Percentiles rank a stretch among this genome's conserved stretches.
Evolutionary conservation across 2,888 invertebrate genomes (phyloP).

Genomic region (Nebria salina): DNA sequence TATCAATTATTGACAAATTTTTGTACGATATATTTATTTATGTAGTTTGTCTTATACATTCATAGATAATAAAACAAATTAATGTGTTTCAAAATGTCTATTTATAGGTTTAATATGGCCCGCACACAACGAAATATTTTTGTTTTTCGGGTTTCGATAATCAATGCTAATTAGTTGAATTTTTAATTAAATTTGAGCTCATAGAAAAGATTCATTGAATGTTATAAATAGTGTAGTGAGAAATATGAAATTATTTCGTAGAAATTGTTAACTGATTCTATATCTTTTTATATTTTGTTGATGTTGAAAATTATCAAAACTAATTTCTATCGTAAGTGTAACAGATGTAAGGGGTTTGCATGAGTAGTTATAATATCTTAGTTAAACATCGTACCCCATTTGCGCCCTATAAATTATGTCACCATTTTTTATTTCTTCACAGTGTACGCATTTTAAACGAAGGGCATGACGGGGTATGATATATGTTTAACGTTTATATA

Average conservation of each 20-base stretch:
- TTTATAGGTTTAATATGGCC: no score
- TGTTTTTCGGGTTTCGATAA: no score
- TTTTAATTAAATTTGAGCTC: no score
- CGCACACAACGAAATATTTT: no score
- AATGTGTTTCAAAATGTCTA: no score
- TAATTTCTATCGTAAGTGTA: constrained; percentile 23
- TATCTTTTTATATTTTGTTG: neutral
- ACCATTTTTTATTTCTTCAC: constrained; percentile 18
- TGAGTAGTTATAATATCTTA: constrained; percentile 32
- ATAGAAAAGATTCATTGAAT: no score
- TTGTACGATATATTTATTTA: no score
- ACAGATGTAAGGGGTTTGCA: constrained; percentile 29
- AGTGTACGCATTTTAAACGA: neutral
- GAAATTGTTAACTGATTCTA: neutral
- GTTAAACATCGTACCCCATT: constrained; percentile 34
- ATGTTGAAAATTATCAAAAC: constrained; percentile 38
- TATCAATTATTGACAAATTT: no score
- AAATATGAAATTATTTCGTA: neutral
- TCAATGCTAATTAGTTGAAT: no score
- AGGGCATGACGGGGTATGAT: neutral
- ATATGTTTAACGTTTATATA: constrained; percentile 7
- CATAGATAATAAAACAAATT: no score
- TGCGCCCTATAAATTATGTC: constrained; percentile 37
- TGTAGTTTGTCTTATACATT: no score
- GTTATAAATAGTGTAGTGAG: neutral